Percentiles rank a stretch among this genome's conserved stretches.
Evolutionary conservation across 2,797 vertebrate species (phyloP).

Genomic region (Mallotus villosus): DNA sequence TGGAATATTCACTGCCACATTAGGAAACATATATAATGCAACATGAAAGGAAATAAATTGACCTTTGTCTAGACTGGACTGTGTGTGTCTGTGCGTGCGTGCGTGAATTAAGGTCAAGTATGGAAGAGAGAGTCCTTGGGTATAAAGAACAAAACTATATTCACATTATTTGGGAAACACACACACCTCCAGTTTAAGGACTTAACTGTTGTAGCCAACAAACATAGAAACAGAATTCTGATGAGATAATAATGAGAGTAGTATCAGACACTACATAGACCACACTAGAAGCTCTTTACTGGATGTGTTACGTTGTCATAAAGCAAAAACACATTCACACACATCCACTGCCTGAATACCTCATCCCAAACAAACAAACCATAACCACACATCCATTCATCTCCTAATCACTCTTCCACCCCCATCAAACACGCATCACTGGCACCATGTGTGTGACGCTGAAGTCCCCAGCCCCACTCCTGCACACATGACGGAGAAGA

Average conservation of each 20-base stretch:
- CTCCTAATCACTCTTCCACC: no score
- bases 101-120: background rate
- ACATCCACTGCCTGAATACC: no score
- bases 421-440: no score
- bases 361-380: no score
- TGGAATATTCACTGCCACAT: slow-evolving; percentile 91
- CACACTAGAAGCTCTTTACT: no score
- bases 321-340: background rate
- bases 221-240: background rate
- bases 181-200: background rate
- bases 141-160: background rate
- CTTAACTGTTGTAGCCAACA: background rate
- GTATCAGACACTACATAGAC: no score
- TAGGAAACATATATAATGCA: slow-evolving; percentile 88
- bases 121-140: no score
- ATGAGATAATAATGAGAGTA: background rate
- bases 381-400: no score
- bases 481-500: background rate
- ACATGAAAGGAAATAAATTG: slow-evolving; percentile 88
- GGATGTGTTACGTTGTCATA: no score
- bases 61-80: slow-evolving; percentile 77
- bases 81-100: slow-evolving; percentile 67
- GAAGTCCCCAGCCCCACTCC: background rate
- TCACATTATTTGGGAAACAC: background rate
- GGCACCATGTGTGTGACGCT: no score